phyloP scores from a whole-genome alignment of 1,140 invertebrate species.

The Myzus persicae region DNA sequence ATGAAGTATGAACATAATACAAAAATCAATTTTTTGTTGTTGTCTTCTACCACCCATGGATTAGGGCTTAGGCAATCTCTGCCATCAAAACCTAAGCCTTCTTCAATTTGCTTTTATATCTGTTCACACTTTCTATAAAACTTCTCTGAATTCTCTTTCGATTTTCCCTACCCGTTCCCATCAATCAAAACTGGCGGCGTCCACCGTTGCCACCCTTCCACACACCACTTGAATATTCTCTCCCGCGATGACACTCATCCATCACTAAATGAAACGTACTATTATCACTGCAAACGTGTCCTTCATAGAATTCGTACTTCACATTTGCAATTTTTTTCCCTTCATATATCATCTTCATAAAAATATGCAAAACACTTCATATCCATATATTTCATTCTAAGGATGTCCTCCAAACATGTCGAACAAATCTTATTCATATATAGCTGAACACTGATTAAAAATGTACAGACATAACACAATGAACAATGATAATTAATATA shows the following conservation, averaged over 20 bases:
- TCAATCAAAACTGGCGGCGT: conserved; percentile 33
- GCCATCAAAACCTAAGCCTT: conserved; percentile 1
- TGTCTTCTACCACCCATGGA: not conserved
- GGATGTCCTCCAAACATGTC: not conserved
- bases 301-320: not conserved
- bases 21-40: not conserved
- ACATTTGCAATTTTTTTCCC: conserved; percentile 13
- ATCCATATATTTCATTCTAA: not conserved
- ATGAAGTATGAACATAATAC: not conserved
- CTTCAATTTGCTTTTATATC: conserved; percentile 45
- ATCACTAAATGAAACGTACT: conserved; percentile 45
- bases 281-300: conserved; percentile 34
- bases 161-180: conserved; percentile 1
- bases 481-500: not conserved
- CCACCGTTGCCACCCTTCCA: not conserved
- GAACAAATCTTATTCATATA: not conserved
- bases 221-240: not conserved
- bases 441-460: not conserved
- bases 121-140: conserved; percentile 26
- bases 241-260: conserved; percentile 43
- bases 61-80: not conserved
- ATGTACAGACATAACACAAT: not conserved
- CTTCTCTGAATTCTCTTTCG: conserved; percentile 35
- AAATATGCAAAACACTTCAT: conserved; percentile 30
- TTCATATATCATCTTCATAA: conserved; percentile 1